Base-by-base conservation (phyloP, 2,888 invertebrate genomes). In the Agrochola lota region DNA sequence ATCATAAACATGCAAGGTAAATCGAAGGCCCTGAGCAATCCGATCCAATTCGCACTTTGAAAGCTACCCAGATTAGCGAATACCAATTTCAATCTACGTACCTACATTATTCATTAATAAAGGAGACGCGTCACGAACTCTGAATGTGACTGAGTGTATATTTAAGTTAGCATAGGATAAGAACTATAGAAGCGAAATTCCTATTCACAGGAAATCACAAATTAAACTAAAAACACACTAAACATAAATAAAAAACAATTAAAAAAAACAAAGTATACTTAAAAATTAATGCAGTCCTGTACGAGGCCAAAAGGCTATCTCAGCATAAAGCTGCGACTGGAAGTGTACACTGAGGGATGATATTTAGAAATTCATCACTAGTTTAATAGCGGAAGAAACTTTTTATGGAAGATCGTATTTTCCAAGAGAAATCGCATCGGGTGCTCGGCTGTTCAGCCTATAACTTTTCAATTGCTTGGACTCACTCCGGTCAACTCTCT, bases 101-200 rank as follows among this genome's bases (percentile, higher is more conserved):
- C 59, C 12, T 46, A 59, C n/a, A 74, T 68, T 72, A 71, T 71
- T 78, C 40, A 59, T 62, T 74, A 74, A 64, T 40, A 71, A 68
- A 70, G 43, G 66, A 77, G 57, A 71, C 55, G 30, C 49, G 60
- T 66, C 83, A 77, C n/a, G 59, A 83, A 26, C 20, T 26, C 7
- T 12, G 11, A 30, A 80, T 66, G 84, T 80, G 72, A 74, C 70
- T 43, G 46, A 60, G 62, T 46, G 52, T 30, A 35, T 62, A 35
- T 35, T 17, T 69, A 35, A 30, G 4, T 9, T 2, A 20, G 0
- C 57, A 64, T 26, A 71, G 80, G 64, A 23, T 59, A 71, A 52
- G 2, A 35, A 59, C n/a, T 1, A n/a, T 15, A 60, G 35, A 57
- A 49, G 46, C 8, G 26, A n/a, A 11, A 43, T 46, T 70, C 26